These are phyloP conservation scores for Vespertilio murinus DNA, from an alignment of 2,797 vertebrate species.

Conservation along the genomic window DNA sequence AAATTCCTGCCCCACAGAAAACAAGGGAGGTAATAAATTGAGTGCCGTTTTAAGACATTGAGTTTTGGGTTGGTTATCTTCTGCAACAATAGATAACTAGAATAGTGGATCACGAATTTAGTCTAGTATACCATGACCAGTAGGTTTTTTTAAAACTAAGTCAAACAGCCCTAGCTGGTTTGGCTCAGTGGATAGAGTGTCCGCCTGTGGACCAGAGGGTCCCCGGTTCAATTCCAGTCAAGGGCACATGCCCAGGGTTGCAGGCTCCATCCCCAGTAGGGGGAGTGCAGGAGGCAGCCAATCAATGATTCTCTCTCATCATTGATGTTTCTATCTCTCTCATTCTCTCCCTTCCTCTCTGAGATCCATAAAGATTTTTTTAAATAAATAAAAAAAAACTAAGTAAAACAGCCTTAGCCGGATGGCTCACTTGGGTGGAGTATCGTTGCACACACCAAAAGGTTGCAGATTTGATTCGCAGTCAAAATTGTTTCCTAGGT, in stretches of 20 bases:
- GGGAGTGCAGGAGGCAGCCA: too few relatives aligned
- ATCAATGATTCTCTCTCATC: too few relatives aligned
- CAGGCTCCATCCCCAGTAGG: too few relatives aligned
- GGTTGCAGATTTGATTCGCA: neutral
- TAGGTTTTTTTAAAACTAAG: neutral
- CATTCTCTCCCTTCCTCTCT: too few relatives aligned
- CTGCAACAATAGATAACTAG: neutral
- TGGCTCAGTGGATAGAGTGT: too few relatives aligned
- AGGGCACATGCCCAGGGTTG: too few relatives aligned
- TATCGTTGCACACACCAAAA: neutral
- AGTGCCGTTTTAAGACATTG: neutral
- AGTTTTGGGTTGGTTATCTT: neutral
- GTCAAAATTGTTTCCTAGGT: neutral
- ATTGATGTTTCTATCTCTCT: too few relatives aligned
- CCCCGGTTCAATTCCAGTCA: too few relatives aligned
- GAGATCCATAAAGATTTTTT: too few relatives aligned
- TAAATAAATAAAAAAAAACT: neutral
- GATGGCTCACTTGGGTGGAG: neutral
- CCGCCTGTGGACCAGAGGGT: too few relatives aligned
- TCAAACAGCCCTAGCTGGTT: neutral
- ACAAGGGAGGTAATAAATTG: neutral
- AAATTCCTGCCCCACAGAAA: slow-evolving; percentile 10
- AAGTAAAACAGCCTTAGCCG: neutral
- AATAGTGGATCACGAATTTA: neutral
- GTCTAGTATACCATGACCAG: neutral